phyloP scores from a whole-genome alignment of 2,113 vertebrate species.

The Oplegnathus fasciatus region DNA sequence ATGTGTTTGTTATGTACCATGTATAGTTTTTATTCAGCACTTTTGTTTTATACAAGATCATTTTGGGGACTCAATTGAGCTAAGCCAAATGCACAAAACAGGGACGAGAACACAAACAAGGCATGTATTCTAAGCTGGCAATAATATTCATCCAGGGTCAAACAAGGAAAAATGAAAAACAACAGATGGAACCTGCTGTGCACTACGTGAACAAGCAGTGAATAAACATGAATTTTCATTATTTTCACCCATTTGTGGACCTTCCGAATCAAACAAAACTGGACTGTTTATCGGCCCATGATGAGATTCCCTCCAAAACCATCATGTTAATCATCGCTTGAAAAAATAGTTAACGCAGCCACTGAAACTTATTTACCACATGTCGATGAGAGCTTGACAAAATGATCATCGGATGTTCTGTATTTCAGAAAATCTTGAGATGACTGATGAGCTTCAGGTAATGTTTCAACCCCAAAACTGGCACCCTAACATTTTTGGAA shows the following conservation, averaged over 20 bases:
- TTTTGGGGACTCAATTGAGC: not conserved
- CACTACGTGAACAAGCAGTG: conserved; percentile 51
- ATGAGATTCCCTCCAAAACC: not conserved
- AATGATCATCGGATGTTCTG: not conserved
- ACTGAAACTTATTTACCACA: conserved; percentile 24
- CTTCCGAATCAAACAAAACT: conserved; percentile 33
- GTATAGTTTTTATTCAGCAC: conserved; percentile 24
- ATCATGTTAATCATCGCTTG: not conserved
- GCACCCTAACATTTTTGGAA: conserved; percentile 44
- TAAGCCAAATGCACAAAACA: conserved; percentile 7
- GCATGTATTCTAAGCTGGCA: conserved; percentile 33
- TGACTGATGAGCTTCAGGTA: conserved; percentile 54
- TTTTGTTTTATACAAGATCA: conserved; percentile 12
- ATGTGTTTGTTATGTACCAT: conserved; percentile 2
- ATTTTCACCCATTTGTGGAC: conserved; percentile 22
- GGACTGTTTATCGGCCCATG: conserved; percentile 20
- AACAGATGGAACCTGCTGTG: conserved; percentile 65
- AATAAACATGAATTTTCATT: conserved; percentile 54
- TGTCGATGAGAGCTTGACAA: conserved; percentile 20
- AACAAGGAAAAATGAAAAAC: conserved; percentile 59
- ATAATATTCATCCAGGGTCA: conserved; percentile 64
- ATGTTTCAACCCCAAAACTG: conserved; percentile 50
- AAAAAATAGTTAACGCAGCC: not conserved
- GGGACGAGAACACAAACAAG: conserved; percentile 45
- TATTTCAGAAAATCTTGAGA: conserved; percentile 3